These are phyloP conservation scores for Stramonita haemastoma DNA, from an alignment of 2,888 invertebrate species.

Conservation along the genomic window DNA sequence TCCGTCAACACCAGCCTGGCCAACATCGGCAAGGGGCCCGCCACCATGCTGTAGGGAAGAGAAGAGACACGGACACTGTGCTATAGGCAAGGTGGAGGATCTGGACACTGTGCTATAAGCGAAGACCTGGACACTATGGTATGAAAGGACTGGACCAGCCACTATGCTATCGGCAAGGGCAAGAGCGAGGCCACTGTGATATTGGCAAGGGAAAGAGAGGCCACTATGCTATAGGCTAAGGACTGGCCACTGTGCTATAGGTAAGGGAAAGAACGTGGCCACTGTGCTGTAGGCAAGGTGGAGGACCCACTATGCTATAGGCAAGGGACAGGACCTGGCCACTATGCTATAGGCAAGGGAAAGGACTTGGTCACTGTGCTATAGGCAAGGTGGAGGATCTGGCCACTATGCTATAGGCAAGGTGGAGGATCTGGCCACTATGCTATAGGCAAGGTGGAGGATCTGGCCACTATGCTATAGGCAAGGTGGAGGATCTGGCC, in stretches of 20 bases:
- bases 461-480: neutral
- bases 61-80: neutral
- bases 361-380: too few species aligned
- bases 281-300: neutral
- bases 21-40: neutral
- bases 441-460: neutral
- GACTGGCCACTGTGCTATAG: constrained; percentile 20
- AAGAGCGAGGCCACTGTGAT: too few species aligned
- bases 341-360: too few species aligned
- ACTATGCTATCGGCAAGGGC: too few species aligned
- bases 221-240: too few species aligned
- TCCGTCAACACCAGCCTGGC: constrained; percentile 5
- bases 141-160: neutral
- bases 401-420: too few species aligned
- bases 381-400: too few species aligned
- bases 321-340: neutral
- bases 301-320: neutral
- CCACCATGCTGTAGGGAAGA: constrained; percentile 25
- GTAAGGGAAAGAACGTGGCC: neutral
- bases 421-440: neutral
- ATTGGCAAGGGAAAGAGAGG: too few species aligned
- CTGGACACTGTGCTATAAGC: neutral
- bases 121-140: neutral
- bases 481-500: too few species aligned
- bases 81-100: neutral